phyloP scores from a whole-genome alignment of 2,113 vertebrate genomes.

The Pteropus alecto region DNA sequence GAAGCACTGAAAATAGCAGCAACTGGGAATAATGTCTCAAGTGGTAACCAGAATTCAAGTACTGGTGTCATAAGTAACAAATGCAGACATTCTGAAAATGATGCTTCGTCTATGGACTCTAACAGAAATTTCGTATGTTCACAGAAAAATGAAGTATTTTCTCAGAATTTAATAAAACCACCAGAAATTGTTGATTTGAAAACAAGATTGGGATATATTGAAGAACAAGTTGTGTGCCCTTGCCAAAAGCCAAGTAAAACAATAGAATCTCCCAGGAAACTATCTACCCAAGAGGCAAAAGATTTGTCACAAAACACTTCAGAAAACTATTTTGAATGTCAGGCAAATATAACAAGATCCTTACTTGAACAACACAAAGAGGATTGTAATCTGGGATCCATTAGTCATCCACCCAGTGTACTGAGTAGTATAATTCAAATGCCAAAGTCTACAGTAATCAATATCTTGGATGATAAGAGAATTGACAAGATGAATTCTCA shows the following conservation, averaged over 20 bases:
- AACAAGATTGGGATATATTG: neutral
- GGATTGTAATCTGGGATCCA: neutral
- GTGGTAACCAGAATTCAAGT: slow-evolving; percentile 34
- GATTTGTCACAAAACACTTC: neutral
- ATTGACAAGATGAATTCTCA: neutral
- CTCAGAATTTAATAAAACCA: slow-evolving; percentile 11
- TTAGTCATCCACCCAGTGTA: neutral
- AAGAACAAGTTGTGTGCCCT: neutral
- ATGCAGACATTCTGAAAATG: slow-evolving; percentile 23
- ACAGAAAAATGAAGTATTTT: neutral
- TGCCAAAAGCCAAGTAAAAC: neutral
- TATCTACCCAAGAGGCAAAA: neutral
- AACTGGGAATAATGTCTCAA: neutral
- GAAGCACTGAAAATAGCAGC: slow-evolving; percentile 22
- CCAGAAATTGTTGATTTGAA: slow-evolving; percentile 17
- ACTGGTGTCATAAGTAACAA: neutral
- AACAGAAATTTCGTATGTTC: neutral
- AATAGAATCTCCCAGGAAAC: neutral
- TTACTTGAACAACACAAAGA: neutral
- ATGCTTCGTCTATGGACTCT: neutral
- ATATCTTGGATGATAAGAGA: slow-evolving; percentile 4
- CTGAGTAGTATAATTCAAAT: neutral
- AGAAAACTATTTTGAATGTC: slow-evolving; percentile 28
- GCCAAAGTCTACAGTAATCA: neutral
- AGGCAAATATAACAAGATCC: slow-evolving; percentile 21